These are phyloP conservation scores for Grallaria varia DNA, from an alignment of 2,113 vertebrate species.

Conservation along the genomic window DNA sequence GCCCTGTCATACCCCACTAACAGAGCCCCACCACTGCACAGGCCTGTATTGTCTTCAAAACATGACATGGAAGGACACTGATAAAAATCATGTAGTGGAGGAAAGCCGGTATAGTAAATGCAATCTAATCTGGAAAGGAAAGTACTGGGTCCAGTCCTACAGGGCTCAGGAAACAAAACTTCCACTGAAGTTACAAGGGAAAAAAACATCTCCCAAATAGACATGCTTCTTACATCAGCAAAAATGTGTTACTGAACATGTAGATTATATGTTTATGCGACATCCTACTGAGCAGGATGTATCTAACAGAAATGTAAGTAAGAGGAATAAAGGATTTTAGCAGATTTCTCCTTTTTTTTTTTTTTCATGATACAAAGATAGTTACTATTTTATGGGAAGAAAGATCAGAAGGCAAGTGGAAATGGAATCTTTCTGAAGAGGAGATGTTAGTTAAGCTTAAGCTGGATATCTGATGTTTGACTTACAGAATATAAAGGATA, in stretches of 20 bases:
- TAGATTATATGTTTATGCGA: neutral
- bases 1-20: neutral
- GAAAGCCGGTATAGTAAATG: neutral
- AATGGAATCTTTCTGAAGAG: conserved; percentile 6
- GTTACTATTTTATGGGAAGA: neutral
- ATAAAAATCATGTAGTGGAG: neutral
- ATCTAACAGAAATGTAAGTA: neutral
- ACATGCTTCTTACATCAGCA: neutral
- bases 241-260: neutral
- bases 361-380: neutral
- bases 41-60: neutral
- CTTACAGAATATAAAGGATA: conserved; percentile 6
- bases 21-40: neutral
- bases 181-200: neutral
- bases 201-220: neutral
- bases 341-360: neutral
- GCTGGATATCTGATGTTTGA: neutral
- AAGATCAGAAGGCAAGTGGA: neutral
- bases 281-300: neutral
- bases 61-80: fast-evolving
- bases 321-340: neutral
- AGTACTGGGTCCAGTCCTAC: neutral
- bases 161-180: neutral
- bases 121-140: neutral
- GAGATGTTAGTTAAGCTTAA: conserved; percentile 14